phyloP scores from a whole-genome alignment of 2,888 invertebrate species.

The Clostera curtula region DNA sequence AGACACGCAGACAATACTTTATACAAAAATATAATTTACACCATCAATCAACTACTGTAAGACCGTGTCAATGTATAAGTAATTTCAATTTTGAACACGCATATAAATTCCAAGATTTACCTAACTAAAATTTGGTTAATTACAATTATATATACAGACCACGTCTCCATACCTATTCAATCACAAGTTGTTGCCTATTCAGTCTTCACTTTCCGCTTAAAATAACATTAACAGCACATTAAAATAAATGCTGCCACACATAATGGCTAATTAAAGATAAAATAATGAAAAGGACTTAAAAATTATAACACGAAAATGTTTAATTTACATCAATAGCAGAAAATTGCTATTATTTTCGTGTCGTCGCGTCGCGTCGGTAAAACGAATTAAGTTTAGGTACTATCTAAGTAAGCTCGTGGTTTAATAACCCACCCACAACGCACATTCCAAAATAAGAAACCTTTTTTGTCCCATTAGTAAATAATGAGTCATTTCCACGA shows the following conservation, averaged over 20 bases:
- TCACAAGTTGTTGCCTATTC: slow-evolving; percentile 68
- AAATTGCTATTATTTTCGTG: too few relatives aligned
- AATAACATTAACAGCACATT: slow-evolving; percentile 15
- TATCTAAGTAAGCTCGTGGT: too few relatives aligned
- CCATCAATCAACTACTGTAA: slow-evolving; percentile 34
- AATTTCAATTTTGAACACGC: slow-evolving; percentile 52
- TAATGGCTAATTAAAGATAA: too few relatives aligned
- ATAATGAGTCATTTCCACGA: too few relatives aligned
- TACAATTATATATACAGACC: slow-evolving; percentile 47
- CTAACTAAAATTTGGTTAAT: slow-evolving; percentile 38
- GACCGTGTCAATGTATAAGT: slow-evolving; percentile 34
- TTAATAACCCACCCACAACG: too few relatives aligned
- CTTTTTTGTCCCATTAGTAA: too few relatives aligned
- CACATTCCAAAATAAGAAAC: too few relatives aligned
- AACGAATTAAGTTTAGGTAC: too few relatives aligned
- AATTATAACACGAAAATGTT: slow-evolving; percentile 15
- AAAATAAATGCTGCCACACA: slow-evolving; percentile 1
- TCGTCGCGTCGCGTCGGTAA: too few relatives aligned
- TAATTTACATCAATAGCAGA: too few relatives aligned
- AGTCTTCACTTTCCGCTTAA: slow-evolving; percentile 61
- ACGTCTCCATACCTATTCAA: slow-evolving; percentile 39
- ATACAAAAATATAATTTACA: slow-evolving; percentile 69
- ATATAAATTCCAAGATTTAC: slow-evolving; percentile 37
- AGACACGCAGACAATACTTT: slow-evolving; percentile 54
- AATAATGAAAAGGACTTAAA: too few relatives aligned